Percentiles rank a stretch among this genome's conserved stretches.
These are phyloP conservation scores for Notamacropus eugenii DNA, from an alignment of 2,797 vertebrate species.

Conservation along the genomic window DNA sequence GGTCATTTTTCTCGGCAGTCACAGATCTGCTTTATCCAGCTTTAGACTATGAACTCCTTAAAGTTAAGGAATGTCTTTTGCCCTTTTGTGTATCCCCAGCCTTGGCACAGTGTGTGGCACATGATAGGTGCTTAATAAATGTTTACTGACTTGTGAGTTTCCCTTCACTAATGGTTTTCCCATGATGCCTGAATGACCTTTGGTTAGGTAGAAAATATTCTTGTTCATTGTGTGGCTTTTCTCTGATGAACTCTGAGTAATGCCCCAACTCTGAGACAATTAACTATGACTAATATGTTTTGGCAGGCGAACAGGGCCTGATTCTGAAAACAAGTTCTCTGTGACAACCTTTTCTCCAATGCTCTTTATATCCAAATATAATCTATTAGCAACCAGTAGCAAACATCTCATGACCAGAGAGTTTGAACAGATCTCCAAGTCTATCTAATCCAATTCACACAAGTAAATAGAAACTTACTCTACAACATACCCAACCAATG, in stretches of 20 bases:
- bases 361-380: background rate
- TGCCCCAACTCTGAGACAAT: background rate
- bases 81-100: background rate
- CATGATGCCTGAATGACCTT: background rate
- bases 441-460: background rate
- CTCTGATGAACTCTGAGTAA: background rate
- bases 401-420: background rate
- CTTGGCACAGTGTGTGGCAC: background rate
- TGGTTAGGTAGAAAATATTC: background rate
- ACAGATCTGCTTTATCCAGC: background rate
- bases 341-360: background rate
- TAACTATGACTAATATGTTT: background rate
- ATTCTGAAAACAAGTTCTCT: background rate
- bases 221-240: background rate
- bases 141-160: background rate
- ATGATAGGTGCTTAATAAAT: background rate
- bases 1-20: background rate
- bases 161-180: background rate
- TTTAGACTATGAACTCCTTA: background rate
- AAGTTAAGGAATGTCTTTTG: background rate
- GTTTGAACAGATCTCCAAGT: background rate
- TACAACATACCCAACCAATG: background rate
- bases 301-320: background rate
- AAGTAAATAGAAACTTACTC: background rate
- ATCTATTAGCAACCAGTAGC: background rate